phyloP scores from a whole-genome alignment of 2,113 vertebrate genomes.

The Anarhynchus alexandrinus region DNA sequence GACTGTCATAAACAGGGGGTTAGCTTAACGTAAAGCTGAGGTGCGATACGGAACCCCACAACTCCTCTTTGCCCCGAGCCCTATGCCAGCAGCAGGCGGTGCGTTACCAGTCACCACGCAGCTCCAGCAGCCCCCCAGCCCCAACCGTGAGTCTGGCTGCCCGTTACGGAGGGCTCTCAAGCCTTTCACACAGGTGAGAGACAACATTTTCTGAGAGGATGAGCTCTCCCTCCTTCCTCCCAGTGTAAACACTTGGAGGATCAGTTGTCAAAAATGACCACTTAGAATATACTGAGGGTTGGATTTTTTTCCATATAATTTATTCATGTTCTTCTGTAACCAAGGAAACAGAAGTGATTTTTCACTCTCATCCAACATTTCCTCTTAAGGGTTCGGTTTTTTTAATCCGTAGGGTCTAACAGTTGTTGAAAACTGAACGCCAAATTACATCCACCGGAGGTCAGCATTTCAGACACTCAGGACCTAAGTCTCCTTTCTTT shows the following conservation, averaged over 20 bases:
- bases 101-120: rapidly evolving
- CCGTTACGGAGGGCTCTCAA: rapidly evolving
- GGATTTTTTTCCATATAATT: background rate
- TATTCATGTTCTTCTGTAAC: slow-evolving; percentile 56
- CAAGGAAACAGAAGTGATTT: slow-evolving; percentile 43
- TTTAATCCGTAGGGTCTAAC: background rate
- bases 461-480: background rate
- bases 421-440: background rate
- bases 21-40: background rate
- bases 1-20: background rate
- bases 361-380: background rate
- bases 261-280: slow-evolving; percentile 10
- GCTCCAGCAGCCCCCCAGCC: background rate
- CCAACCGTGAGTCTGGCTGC: background rate
- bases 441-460: background rate
- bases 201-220: background rate
- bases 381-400: background rate
- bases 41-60: no score
- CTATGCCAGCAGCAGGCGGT: background rate
- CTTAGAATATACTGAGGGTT: background rate
- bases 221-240: background rate
- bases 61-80: rapidly evolving
- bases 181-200: rapidly evolving
- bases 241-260: background rate
- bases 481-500: background rate